Percentiles rank a stretch among this genome's conserved stretches.
These are phyloP conservation scores for Lordiphosa collinella DNA, from an alignment of 1,140 invertebrate species.

Conservation along the genomic window DNA sequence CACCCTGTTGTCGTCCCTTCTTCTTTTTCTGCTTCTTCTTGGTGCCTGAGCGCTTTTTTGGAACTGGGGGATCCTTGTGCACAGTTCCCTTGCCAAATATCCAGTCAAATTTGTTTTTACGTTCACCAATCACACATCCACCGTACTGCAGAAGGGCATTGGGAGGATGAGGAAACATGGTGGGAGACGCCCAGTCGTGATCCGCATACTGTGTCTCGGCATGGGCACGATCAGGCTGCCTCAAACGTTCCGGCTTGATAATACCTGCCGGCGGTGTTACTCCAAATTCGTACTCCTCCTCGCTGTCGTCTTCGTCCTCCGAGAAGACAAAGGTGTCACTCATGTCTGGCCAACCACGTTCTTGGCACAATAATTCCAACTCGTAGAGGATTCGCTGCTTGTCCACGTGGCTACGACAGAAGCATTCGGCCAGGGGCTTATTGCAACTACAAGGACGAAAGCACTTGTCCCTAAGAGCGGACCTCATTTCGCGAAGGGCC, in stretches of 20 bases:
- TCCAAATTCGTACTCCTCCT: constrained; percentile 69
- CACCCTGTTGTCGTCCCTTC: constrained; percentile 3
- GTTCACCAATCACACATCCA: constrained; percentile 44
- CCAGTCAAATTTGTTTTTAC: constrained; percentile 35
- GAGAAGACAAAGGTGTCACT: constrained; percentile 32
- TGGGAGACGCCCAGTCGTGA: constrained; percentile 52
- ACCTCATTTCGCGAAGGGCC: constrained; percentile 27
- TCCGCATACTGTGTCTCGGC: constrained; percentile 62
- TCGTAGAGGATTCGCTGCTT: constrained; percentile 38
- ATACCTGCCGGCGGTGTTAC: constrained; percentile 73
- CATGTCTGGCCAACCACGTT: constrained; percentile 15
- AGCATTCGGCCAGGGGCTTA: constrained; percentile 50
- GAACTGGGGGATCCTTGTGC: constrained; percentile 24
- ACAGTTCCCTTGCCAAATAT: constrained; percentile 47
- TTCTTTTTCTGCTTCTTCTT: constrained; percentile 10
- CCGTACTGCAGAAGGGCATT: constrained; percentile 47
- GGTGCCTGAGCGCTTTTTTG: constrained; percentile 9
- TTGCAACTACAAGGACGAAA: constrained; percentile 49
- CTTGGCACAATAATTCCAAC: constrained; percentile 23
- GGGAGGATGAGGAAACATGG: constrained; percentile 47
- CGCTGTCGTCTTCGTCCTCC: constrained; percentile 48
- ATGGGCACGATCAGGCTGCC: constrained; percentile 28
- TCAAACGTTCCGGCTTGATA: constrained; percentile 46
- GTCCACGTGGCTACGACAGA: constrained; percentile 53
- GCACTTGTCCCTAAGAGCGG: constrained; percentile 35